Base-by-base conservation (phyloP, 1,140 invertebrate species). In the Akabosia matsudoensis region DNA sequence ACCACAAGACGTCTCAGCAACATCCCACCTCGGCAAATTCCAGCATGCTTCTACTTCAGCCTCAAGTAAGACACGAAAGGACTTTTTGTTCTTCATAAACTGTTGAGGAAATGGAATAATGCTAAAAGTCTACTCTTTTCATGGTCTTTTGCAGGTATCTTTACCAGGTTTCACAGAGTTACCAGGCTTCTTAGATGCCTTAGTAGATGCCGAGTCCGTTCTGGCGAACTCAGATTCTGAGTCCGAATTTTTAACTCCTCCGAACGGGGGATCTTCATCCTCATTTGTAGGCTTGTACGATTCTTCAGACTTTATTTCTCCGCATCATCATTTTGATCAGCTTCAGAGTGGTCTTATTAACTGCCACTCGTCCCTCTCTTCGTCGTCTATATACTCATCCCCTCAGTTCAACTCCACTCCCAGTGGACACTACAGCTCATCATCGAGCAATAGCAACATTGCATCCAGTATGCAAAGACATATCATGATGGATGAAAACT, bases 11-110 rank as follows among this genome's bases (percentile, higher is more conserved):
- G 24, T 73, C 31, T 70, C 73, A 74, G 51, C 67, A 78, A 67
- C 79, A 79, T 79, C 76, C 80, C 70, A 54, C 73, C 37, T 54
- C 73, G 37, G 74, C 79, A 73, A 79, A 67, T 67, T 67, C 80
- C 74, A 79, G 77, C 74, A 81, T 81, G 80, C 80, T 81, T 79
- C 80, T 81, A 26, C 80, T 81, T 52, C 78, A 79, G 78, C 76
- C 80, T 67, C 80, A 81, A 77, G 78, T 81, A 70, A 78, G 33
- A 54, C 45, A 13, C n/a, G n/a, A n/a, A n/a, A n/a, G n/a, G n/a
- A n/a, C n/a, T n/a, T n/a, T n/a, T n/a, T n/a, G n/a, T n/a, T n/a
- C n/a, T n/a, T n/a, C n/a, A n/a, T n/a, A n/a, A n/a, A n/a, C n/a
- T n/a, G n/a, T n/a, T n/a, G n/a, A n/a, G n/a, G n/a, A n/a, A n/a